Evolutionary conservation across 2,113 vertebrate species (phyloP).

Genomic region (Illadopsis cleaveri): DNA sequence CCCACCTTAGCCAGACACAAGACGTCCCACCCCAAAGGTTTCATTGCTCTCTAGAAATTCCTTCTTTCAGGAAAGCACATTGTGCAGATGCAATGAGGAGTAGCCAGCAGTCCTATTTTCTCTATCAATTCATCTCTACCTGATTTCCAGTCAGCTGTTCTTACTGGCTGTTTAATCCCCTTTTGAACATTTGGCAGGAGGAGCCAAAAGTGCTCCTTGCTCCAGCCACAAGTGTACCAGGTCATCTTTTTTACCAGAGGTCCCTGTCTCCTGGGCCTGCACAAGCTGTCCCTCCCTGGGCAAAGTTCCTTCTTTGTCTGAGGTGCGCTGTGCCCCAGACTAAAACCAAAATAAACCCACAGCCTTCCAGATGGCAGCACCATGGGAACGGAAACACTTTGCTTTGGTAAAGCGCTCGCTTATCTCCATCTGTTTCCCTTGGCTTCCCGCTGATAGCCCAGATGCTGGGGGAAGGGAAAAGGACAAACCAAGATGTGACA

Average conservation of each 20-base stretch:
- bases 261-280: not conserved
- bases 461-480: not conserved
- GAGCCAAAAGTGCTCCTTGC: not conserved
- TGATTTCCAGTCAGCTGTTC: not conserved
- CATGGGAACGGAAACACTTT: conserved; percentile 42
- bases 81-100: not conserved
- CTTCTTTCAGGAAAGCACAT: not conserved
- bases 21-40: not conserved
- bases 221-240: not conserved
- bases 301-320: not conserved
- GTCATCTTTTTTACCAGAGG: not conserved
- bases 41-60: not conserved
- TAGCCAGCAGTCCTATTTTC: not conserved
- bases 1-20: not conserved
- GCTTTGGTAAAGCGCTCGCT: not conserved
- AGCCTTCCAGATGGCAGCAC: not conserved
- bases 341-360: not conserved
- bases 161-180: not conserved
- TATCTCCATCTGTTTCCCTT: conserved; percentile 57
- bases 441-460: not conserved
- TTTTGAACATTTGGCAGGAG: not conserved
- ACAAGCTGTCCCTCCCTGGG: not conserved
- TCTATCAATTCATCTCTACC: not conserved
- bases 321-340: not conserved
- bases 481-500: not conserved